These are phyloP conservation scores for Vireo altiloquus DNA, from an alignment of 2,113 vertebrate genomes.

Conservation along the genomic window DNA sequence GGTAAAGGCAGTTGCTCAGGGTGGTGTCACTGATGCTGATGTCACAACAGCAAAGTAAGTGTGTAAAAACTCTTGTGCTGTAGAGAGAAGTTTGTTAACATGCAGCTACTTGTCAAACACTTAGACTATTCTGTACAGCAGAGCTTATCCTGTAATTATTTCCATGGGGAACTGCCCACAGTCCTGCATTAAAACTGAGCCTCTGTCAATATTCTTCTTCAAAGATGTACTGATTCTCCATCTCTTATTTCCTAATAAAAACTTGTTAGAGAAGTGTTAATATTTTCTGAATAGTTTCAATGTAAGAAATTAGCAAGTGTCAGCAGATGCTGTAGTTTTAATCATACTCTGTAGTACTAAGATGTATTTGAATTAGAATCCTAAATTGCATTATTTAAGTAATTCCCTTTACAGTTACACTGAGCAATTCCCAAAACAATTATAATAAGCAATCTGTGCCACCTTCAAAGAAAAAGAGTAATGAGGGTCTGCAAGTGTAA, in stretches of 20 bases:
- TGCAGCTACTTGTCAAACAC: not conserved
- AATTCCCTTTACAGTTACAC: not conserved
- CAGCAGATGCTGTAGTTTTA: not conserved
- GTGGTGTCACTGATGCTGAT: slow-evolving; percentile 80
- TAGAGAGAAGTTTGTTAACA: not conserved
- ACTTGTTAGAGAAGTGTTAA: not conserved
- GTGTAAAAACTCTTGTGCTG: not conserved
- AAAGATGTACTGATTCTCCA: not conserved
- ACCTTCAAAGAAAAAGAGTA: not conserved
- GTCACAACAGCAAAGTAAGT: slow-evolving; percentile 91
- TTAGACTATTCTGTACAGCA: not conserved
- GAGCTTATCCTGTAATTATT: not conserved
- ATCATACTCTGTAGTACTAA: not conserved
- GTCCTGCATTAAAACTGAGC: not conserved
- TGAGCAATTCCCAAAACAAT: not conserved
- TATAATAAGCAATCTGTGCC: not conserved
- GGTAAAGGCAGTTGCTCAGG: slow-evolving; percentile 84
- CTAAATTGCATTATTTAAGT: not conserved
- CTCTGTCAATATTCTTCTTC: not conserved
- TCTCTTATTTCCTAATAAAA: not conserved
- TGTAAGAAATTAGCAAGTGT: not conserved
- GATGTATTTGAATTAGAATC: slow-evolving; percentile 18
- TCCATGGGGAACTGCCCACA: not conserved
- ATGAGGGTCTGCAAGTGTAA: not conserved
- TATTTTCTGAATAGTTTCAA: not conserved